Conservation (phyloP, 2,888 invertebrate genomes). For the Ennomos erosarius region DNA sequence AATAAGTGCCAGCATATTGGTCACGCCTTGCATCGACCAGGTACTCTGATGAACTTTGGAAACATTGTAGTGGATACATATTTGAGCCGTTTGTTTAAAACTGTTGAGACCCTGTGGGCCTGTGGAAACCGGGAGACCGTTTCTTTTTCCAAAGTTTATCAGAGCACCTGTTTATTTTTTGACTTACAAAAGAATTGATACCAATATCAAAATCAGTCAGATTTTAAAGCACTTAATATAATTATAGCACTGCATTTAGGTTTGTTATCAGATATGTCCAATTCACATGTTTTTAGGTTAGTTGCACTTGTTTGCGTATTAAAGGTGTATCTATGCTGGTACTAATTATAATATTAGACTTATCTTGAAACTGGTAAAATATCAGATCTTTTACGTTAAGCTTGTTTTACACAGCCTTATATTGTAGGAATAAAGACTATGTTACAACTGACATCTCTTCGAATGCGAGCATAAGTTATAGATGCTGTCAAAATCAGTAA, state of each 20-base stretch:
- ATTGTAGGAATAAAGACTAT: constrained; percentile 1
- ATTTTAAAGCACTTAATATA: too few species aligned
- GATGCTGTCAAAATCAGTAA: constrained; percentile 18
- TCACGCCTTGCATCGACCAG: too few species aligned
- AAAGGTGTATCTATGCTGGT: constrained; percentile 8
- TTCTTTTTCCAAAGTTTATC: too few species aligned
- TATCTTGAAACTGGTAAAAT: constrained; percentile 15
- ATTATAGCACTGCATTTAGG: constrained; percentile 3
- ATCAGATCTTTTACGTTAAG: constrained; percentile 2
- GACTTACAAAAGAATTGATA: too few species aligned
- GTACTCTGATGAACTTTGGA: too few species aligned
- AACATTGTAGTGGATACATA: too few species aligned
- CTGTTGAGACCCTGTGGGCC: too few species aligned
- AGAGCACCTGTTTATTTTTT: too few species aligned
- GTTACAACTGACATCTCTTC: constrained; percentile 3
- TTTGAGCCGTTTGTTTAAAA: too few species aligned
- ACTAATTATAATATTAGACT: constrained; percentile 19
- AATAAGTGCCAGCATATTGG: too few species aligned
- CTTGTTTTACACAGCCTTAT: not conserved
- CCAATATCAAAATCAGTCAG: too few species aligned
- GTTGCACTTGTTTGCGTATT: constrained; percentile 15
- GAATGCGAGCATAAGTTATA: constrained; percentile 14
- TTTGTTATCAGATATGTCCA: constrained; percentile 9
- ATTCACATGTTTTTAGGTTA: constrained; percentile 30
- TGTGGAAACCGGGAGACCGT: too few species aligned